Percentiles rank a stretch among this genome's conserved stretches.
phyloP scores from a whole-genome alignment of 2,113 vertebrate species.

The Ochotona curzoniae region DNA sequence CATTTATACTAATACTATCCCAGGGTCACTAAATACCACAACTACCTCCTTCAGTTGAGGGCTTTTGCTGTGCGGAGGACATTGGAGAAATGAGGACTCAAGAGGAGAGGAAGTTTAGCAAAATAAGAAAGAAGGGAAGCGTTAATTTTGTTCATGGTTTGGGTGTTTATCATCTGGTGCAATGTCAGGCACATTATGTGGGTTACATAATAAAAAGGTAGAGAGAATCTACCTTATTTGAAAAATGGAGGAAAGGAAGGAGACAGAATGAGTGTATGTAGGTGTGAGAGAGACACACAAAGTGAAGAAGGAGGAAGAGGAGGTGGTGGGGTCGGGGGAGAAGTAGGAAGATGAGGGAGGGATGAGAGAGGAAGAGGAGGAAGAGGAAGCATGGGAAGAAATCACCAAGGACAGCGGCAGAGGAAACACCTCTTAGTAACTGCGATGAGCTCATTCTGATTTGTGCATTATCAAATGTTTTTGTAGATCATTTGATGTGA shows the following conservation, averaged over 20 bases:
- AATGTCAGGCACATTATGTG: not conserved
- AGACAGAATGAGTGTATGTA: not conserved
- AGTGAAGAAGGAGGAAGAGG: fast-evolving
- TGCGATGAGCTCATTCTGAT: not conserved
- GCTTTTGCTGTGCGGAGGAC: not conserved
- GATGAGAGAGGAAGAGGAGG: not conserved
- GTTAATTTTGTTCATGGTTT: not conserved
- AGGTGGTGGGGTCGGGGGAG: not conserved
- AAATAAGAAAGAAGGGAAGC: not conserved
- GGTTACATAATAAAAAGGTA: not conserved
- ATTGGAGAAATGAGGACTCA: not conserved
- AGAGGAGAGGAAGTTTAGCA: not conserved
- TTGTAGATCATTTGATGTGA: not conserved
- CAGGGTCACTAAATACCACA: not conserved
- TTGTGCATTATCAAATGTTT: not conserved
- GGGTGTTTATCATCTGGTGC: not conserved
- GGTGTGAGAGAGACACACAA: no score
- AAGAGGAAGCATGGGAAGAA: not conserved
- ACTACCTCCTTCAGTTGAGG: not conserved
- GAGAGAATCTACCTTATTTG: not conserved
- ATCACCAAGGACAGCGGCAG: not conserved
- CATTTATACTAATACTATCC: not conserved
- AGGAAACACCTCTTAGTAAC: not conserved
- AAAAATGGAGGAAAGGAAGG: not conserved
- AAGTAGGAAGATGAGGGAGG: fast-evolving